Evolutionary conservation across 1,140 invertebrate genomes (phyloP), one percentile per base, ranked within the genome.

Genomic region (Ganaspis sp.): DNA sequence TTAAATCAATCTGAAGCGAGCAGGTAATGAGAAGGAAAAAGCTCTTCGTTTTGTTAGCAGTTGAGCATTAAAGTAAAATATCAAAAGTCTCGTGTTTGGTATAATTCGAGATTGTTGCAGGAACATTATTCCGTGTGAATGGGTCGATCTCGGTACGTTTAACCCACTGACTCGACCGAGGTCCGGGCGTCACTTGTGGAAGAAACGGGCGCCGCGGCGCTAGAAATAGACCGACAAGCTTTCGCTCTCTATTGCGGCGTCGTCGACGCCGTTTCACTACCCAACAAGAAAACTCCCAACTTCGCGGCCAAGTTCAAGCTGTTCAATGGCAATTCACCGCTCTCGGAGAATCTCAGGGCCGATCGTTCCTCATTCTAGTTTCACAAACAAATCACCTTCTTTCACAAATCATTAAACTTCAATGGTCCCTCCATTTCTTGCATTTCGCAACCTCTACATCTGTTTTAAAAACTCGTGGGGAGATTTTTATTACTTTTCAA

Each of bases 301-400:
- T 86, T 87, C 79, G 83, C 86, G 89, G 89, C 88, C 89, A 91
- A 91, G 89, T 91, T 90, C 89, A 90, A 89, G 85, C 86, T 81
- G 78, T 76, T 86, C 79, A 75, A 75, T 81, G 82, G 70, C 82
- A 75, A 26, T 45, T 21, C 58, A 64, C 11, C 23, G 23, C 11
- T 15, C 58, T 34, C 58, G 9, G 26, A 15, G 4, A 29, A 26
- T 64, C 53, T 29, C 58, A 29, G 23, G 58, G 58, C 23, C 58
- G 26, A 29, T 64, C 54, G 9, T 49, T 49, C 45, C 45, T n/a
- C 5, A 49, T 8, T 17, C 45, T 23, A 23, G 19, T 58, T 58
- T 58, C 23, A 15, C 54, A 58, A 58, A 58, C 53, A 23, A 23
- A 54, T 23, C 53, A 58, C 54, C 29, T 21, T 54, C 53, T 26